Percentiles rank a stretch among this genome's conserved stretches.
Conservation (phyloP, 30 jellyfish, hydroid and myxozoan genomes). For the Aurelia sp. region DNA sequence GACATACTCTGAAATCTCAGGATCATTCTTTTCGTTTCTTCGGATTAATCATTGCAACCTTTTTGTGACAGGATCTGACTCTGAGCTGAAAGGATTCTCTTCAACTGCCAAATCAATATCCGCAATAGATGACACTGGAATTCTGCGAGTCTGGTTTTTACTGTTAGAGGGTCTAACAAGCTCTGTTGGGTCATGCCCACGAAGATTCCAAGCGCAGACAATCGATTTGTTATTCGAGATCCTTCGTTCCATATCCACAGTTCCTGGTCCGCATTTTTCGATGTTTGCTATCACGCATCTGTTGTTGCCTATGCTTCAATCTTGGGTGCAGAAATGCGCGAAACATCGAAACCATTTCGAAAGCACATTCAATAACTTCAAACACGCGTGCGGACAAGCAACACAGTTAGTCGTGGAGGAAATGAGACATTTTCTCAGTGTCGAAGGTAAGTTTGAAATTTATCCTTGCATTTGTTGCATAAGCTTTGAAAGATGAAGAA, state of each 20-base stretch:
- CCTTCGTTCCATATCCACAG: constrained; percentile 90
- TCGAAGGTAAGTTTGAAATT: constrained; percentile 80
- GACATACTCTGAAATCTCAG: too few relatives aligned
- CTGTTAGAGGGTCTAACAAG: constrained; percentile 93
- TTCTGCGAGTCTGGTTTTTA: constrained; percentile 97
- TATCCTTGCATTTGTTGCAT: too few relatives aligned
- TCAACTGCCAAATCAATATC: constrained; percentile 90
- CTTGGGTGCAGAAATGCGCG: constrained; percentile 95
- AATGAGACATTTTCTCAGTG: constrained; percentile 92
- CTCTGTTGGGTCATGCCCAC: constrained; percentile 89
- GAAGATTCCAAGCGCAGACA: constrained; percentile 87
- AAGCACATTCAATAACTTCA: constrained; percentile 86
- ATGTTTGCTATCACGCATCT: constrained; percentile 93
- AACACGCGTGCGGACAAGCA: constrained; percentile 98
- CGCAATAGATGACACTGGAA: constrained; percentile 99
- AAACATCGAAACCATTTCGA: constrained; percentile 81
- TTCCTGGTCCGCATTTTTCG: constrained; percentile 99
- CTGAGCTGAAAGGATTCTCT: constrained; percentile 60
- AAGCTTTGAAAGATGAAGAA: too few relatives aligned
- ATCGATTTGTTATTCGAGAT: constrained; percentile 91
- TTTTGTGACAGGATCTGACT: constrained; percentile 64
- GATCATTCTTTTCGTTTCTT: too few relatives aligned
- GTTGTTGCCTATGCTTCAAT: constrained; percentile 93
- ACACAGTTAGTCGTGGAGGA: constrained; percentile 98
- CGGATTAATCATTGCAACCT: neutral